Base-by-base conservation (phyloP, 1,140 invertebrate genomes). In the Trichonephila clavata region DNA sequence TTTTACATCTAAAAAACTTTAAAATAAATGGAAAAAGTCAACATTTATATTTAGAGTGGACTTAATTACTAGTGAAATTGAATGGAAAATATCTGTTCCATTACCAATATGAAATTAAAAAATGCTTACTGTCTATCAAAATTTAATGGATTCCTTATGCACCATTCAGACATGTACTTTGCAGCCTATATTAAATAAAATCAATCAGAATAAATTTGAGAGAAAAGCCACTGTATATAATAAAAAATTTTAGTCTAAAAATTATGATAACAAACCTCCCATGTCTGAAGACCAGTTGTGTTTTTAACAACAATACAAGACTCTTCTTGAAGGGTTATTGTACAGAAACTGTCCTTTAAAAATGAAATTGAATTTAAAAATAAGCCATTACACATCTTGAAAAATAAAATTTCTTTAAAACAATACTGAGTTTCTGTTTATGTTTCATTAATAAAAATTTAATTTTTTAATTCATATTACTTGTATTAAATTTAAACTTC, bases 91-190 rank as follows among this genome's bases (percentile, higher is more conserved):
- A 39, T 39, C 32, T 39, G 32, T 39, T 39, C 32, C 32, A 39
- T 39, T 39, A 39, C 32, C 2, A 1, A 90, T 14, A 59, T 39
- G n/a, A n/a, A 57, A 21, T 20, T 83, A 24, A 83, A 77, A 32
- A 32, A 59, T n/a, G 20, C 86, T 93, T 63, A 93, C 92, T 93
- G 88, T 16, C 60, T 86, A 43, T 87, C 18, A 81, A 93, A 81
- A 39, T 21, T 20, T 27, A 32, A 63, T 24, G 7, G 7, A 63
- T 93, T 93, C 61, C 18, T 63, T 27, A 87, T 80, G 27, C 92
- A 87, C 92, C 92, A 93, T 50, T 93, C 92, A 43, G 71, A 60
- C 21, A 93, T 57, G 20, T 93, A 93, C 59, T 93, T 93, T 18
- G 84, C 68, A 16, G 92, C 92, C 92, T 93, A 93, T 59, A 86